These are phyloP conservation scores for Carcharodon carcharias DNA, from an alignment of 2,797 vertebrate species.

Conservation along the genomic window DNA sequence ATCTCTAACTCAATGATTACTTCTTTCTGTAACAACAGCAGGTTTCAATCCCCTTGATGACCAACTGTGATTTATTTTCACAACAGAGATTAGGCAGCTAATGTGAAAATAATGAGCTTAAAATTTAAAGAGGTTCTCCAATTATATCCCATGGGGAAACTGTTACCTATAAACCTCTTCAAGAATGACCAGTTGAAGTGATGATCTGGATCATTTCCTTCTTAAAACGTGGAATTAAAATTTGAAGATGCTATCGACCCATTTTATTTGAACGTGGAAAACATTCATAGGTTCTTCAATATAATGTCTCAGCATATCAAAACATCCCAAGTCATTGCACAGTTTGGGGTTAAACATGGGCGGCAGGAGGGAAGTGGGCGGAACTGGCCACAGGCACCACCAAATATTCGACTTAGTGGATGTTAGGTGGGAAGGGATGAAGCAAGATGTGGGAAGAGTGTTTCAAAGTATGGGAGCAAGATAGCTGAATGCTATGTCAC, in stretches of 20 bases:
- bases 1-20: neutral
- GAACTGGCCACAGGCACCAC: neutral
- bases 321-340: neutral
- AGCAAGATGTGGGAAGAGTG: neutral
- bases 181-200: neutral
- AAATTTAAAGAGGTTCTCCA: neutral
- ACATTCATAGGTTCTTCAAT: neutral
- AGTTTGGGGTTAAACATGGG: neutral
- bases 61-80: conserved; percentile 11
- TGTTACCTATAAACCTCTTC: neutral
- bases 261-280: neutral
- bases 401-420: neutral
- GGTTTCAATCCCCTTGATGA: conserved; percentile 17
- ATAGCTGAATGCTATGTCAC: neutral
- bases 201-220: neutral
- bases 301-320: neutral
- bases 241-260: neutral
- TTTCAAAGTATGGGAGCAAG: neutral
- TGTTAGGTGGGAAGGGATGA: neutral
- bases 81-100: conserved; percentile 32
- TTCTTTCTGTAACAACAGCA: neutral
- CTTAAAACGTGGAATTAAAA: neutral
- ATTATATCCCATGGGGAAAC: neutral
- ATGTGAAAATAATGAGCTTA: conserved; percentile 25
- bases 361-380: neutral